Base-by-base conservation (phyloP, 2,888 invertebrate genomes). In the Dione juno region DNA sequence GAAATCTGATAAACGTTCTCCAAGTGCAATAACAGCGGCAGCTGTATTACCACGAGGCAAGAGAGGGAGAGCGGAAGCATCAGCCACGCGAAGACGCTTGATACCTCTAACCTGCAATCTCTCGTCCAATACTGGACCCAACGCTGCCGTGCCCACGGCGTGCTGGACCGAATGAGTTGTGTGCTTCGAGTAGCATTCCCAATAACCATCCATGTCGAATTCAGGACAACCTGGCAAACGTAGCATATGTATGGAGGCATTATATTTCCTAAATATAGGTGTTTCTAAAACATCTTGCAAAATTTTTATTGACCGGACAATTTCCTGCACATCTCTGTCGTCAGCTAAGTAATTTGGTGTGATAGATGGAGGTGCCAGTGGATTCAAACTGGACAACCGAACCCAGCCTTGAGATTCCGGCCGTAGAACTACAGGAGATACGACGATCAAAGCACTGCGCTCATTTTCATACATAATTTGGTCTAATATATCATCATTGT, bases 111-210 rank as follows among this genome's bases (percentile, higher is more conserved):
- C 89, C 13, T 84, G 80, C 70, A 89, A 77, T 21, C 75, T 71
- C 50, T 54, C 76, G 74, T 88, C 88, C 72, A 88, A 63, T 74
- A 86, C 89, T n/a, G 66, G 28, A 3, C 84, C 85, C 67, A 88
- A 71, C 58, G 82, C 78, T 50, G 81, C 78, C 66, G 88, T 84
- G 58, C 90, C 89, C 69, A 77, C 81, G 43, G 88, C 79, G 76
- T 89, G 89, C 76, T 77, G 84, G 67, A 80, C 72, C 1, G 78
- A 71, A 59, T 77, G 78, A 69, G 89, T 87, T 85, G 89, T 78
- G 74, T 88, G 85, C 13, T 85, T 81, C 64, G 71, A 78, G 78
- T 87, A 89, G 74, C 90, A 89, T n/a, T 72, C 73, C 87, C 87
- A 88, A 79, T 89, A 89, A 0, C 71, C 69, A 10, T 73, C 75